Base-by-base conservation (phyloP, 2,113 vertebrate genomes). In the Montifringilla adamsi region DNA sequence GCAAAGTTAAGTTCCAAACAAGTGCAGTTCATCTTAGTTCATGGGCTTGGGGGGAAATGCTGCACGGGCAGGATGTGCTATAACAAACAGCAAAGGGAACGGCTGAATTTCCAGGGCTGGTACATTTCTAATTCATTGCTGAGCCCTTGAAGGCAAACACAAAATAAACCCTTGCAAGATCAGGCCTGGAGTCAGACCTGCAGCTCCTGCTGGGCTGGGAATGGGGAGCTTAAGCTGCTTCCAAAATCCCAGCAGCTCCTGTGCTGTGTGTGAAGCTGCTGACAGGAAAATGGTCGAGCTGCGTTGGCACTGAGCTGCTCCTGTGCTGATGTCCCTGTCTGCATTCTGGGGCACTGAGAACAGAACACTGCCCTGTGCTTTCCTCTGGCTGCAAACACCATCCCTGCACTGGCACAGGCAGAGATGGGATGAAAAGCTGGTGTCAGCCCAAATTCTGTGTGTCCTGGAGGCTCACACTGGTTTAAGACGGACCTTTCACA, bases 1-100 rank as follows among this genome's bases (percentile, higher is more conserved):
- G 84, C 69, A 56, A 95, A 95, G 80, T 84, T 60, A 89, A 87
- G 26, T 82, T 95, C 60, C 69, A 89, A 92, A 78, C 81, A 94
- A 73, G 53, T 13, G 60, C 52, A 60, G 74, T 84, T 94, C 74
- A 68, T 75, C 74, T 93, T 19, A 33, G 69, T 84, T 82, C 73
- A 52, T 3, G 18, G 52, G 47, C 39, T 94, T 55, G 66, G 37
- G 73, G 58, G 76, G 41, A 58, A 52, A 79, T 22, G 16, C 58
- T 70, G 28, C 56, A 31, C 1, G 56, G 89, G 66, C 64, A 89
- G 60, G 31, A 21, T 30, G 49, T 43, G 31, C 37, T 60, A 9
- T 2, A 87, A 28, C 43, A 44, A 77, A 33, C 3, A 58, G 70
- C 62, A 18, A 35, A 74, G 85, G 55, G 10, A 73, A 67, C 62